Evolutionary conservation across 2,888 invertebrate species (phyloP), one percentile per base, ranked within the genome.

Genomic region (Ferrisia virgata): DNA sequence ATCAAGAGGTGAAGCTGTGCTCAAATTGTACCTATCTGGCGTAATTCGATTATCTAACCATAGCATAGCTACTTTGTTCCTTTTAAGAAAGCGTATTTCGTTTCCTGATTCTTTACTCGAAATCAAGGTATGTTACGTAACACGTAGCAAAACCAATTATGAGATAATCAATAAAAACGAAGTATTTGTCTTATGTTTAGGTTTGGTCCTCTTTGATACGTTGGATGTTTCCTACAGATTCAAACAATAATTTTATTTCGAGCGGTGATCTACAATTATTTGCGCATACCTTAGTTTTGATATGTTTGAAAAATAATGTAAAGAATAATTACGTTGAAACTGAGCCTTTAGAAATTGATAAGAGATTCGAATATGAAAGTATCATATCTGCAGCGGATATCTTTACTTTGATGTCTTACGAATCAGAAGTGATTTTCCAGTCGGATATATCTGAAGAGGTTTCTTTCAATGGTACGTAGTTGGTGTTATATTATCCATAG

Each of bases 271-370:
- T 83, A 33, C 47, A 72, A 11, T 8, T 76, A 1, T 83, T 76
- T 9, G 83, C 76, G 11, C 83, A 72, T 40, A 76, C 28, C 15
- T 39, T 72, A 11, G 22, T 83, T 15, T 72, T 83, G 1, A 18
- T 39, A 8, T 83, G 83, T 18, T 76, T 83, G 72, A 72, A 76
- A 43, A 83, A 83, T 83, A 83, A 83, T 18, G 76, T 83, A 11
- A 72, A 83, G 25, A 47, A 33, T 5, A n/a, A n/a, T 11, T 18
- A 31, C 25, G 13, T 18, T 1, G 31, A 9, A 4, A 33, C 47
- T 13, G 28, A 25, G 2, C n/a, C 31, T 18, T 47, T 83, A 9
- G n/a, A 47, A 13, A 36, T 83, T 9, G 76, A 83, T 25, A 11
- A 22, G 8, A 43, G 22, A 15, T n/a, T n/a, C n/a, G n/a, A n/a